These are phyloP conservation scores for Masticophis lateralis DNA, from an alignment of 2,797 vertebrate genomes.

Conservation along the genomic window DNA sequence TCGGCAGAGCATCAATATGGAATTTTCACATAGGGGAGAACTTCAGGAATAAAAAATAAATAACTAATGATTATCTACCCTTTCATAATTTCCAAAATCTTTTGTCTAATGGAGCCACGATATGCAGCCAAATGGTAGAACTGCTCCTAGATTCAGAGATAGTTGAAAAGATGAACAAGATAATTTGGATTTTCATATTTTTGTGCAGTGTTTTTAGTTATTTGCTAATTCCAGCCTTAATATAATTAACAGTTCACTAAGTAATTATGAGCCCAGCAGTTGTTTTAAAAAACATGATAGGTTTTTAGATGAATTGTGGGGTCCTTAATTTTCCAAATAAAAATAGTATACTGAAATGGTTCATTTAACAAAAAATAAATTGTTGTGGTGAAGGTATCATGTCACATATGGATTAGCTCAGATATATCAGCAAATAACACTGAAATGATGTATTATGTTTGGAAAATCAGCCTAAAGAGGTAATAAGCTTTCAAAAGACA, in stretches of 20 bases:
- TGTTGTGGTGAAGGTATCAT: not conserved
- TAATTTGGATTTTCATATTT: not conserved
- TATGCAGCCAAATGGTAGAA: too few relatives aligned
- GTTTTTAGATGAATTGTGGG: not conserved
- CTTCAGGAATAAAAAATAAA: not conserved
- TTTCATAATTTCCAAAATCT: not conserved
- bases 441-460: constrained; percentile 9
- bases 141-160: not conserved
- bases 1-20: not conserved
- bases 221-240: not conserved
- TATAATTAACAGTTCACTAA: not conserved
- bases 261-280: not conserved
- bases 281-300: not conserved
- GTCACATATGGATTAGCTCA: not conserved
- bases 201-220: not conserved
- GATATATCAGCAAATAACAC: not conserved
- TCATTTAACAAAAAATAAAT: not conserved
- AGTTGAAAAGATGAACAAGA: not conserved
- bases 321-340: not conserved
- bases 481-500: constrained; percentile 17
- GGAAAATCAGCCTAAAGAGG: constrained; percentile 21
- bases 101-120: not conserved
- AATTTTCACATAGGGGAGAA: not conserved
- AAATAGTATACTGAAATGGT: not conserved
- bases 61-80: not conserved